A percentile compares a stretch with the other conserved stretches of the same genome.
Evolutionary conservation across 2,113 vertebrate species (phyloP).

Genomic region (Donacobius atricapilla): DNA sequence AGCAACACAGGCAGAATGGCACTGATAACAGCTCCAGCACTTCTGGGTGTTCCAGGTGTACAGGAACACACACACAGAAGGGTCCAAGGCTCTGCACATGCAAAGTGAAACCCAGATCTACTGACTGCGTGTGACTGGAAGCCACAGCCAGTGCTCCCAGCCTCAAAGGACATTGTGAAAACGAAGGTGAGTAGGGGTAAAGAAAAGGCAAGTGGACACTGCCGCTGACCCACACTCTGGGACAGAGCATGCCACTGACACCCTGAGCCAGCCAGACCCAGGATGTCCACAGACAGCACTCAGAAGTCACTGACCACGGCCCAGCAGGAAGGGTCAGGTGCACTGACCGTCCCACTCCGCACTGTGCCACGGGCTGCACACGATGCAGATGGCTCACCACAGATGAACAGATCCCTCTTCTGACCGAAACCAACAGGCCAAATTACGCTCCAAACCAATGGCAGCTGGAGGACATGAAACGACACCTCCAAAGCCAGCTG

Average conservation of each 20-base stretch:
- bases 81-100: not conserved
- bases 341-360: not conserved
- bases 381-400: conserved; percentile 1
- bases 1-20: not conserved
- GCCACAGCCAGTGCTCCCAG: not conserved
- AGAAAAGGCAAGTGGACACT: not conserved
- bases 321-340: not conserved
- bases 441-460: conserved; percentile 35
- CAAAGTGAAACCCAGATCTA: not conserved
- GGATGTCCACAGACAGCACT: not conserved
- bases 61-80: not conserved
- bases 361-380: not conserved
- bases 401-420: not conserved
- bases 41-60: not conserved
- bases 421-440: conserved; percentile 41
- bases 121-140: not conserved
- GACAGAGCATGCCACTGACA: not conserved
- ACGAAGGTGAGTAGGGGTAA: fast-evolving
- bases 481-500: conserved; percentile 42
- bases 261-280: not conserved
- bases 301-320: not conserved
- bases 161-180: not conserved
- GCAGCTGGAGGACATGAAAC: conserved; percentile 4
- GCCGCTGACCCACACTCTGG: not conserved
- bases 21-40: not conserved